phyloP scores from a whole-genome alignment of 2,888 invertebrate genomes.

The Spilosoma lubricipeda region DNA sequence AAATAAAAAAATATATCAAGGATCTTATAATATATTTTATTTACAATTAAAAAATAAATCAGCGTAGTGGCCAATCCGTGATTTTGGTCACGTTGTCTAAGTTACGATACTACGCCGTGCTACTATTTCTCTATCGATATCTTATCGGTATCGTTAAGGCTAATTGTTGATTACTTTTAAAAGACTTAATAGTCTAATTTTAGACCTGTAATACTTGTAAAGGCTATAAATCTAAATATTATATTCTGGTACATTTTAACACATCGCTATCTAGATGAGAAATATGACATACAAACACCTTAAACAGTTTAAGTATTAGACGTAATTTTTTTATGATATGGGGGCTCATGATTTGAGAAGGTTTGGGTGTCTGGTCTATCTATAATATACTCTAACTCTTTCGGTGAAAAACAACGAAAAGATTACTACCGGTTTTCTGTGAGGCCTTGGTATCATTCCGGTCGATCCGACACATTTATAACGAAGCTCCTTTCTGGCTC shows the following conservation, averaged over 20 bases:
- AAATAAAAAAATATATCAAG: background rate
- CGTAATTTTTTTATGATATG: background rate
- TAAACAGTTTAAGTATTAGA: background rate
- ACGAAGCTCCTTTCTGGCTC: too few relatives aligned
- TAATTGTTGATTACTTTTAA: constrained; percentile 34
- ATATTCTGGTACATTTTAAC: background rate
- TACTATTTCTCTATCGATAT: constrained; percentile 37
- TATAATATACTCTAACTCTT: too few relatives aligned
- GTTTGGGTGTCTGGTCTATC: too few relatives aligned
- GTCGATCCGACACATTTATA: too few relatives aligned
- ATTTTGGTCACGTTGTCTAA: background rate
- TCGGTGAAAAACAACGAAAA: too few relatives aligned
- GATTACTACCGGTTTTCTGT: too few relatives aligned
- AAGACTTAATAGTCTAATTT: constrained; percentile 33
- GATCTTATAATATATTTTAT: background rate
- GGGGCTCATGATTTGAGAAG: background rate
- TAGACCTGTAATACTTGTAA: constrained; percentile 29
- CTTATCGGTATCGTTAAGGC: constrained; percentile 38
- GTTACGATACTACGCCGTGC: constrained; percentile 10
- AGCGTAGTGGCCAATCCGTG: background rate
- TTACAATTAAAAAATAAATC: background rate
- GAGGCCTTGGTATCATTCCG: too few relatives aligned
- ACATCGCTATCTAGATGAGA: background rate
- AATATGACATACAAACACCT: background rate
- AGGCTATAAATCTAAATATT: background rate